phyloP scores from a whole-genome alignment of 2,888 invertebrate species.

The Heliconius ismenius region DNA sequence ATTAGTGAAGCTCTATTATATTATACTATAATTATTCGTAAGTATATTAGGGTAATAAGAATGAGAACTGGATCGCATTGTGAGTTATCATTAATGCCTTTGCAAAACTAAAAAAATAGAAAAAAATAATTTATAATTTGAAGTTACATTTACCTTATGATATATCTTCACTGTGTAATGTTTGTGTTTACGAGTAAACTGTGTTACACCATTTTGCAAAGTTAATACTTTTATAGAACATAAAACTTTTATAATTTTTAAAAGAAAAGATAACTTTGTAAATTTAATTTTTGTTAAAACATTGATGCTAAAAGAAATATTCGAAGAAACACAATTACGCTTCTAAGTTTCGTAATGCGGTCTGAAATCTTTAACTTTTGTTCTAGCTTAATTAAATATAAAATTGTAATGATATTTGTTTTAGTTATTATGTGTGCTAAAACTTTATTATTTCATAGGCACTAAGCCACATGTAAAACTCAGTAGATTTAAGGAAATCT shows the following conservation, averaged over 20 bases:
- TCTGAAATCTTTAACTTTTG: neutral
- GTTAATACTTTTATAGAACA: neutral
- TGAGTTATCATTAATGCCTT: no score
- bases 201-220: neutral
- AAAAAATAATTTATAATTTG: no score
- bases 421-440: neutral
- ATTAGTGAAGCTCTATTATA: no score
- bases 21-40: no score
- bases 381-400: conserved; percentile 3
- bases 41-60: no score
- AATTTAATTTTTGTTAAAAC: conserved; percentile 10
- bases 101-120: no score
- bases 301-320: conserved; percentile 19
- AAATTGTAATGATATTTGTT: neutral
- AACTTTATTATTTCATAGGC: neutral
- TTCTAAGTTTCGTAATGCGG: neutral
- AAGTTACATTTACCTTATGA: no score
- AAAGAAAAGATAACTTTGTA: conserved; percentile 14
- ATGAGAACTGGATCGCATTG: no score
- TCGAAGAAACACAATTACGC: conserved; percentile 3
- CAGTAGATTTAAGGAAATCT: neutral
- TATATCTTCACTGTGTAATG: neutral
- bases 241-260: neutral
- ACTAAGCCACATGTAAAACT: neutral
- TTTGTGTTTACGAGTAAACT: neutral